Base-by-base conservation (phyloP, 2,888 invertebrate species). In the Syritta pipiens region DNA sequence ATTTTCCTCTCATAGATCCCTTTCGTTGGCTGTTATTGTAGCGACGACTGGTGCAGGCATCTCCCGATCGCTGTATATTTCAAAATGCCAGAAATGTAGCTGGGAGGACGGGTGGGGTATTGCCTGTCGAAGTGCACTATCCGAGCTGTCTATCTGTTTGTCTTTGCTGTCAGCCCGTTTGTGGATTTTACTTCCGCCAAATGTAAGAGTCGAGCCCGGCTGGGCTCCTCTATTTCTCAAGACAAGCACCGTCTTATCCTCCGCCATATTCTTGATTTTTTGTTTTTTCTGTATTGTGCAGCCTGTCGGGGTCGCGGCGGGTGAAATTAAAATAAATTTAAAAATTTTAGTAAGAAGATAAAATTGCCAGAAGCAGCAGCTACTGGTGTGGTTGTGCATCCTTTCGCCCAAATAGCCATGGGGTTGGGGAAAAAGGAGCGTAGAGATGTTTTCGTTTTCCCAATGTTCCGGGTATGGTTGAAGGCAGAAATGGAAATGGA, bases 241-340 rank as follows among this genome's bases (percentile, higher is more conserved):
- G 17, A 42, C 24, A 42, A 75, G 68, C 48, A 75, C 55, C 57
- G 55, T 49, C 49, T 76, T 62, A 44, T 71, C 44, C 28, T 7
- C 14, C 6, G 7, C n/a, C n/a, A n/a, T n/a, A n/a, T n/a, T n/a
- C n/a, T n/a, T n/a, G n/a, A n/a, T n/a, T n/a, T n/a, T n/a, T n/a
- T n/a, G n/a, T n/a, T n/a, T n/a, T n/a, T n/a, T n/a, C n/a, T n/a
- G n/a, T n/a, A n/a, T n/a, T n/a, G n/a, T n/a, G n/a, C n/a, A n/a
- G n/a, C n/a, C n/a, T n/a, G n/a, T n/a, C n/a, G n/a, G n/a, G n/a
- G n/a, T n/a, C n/a, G n/a, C n/a, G n/a, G n/a, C n/a, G 20, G 17
- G 42, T 35, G 26, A 57, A 69, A 62, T 76, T 76, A 62, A 62
- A 76, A 76, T 69, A 76, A 76, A 69, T 76, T 76, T 69, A 48